Conservation (phyloP, 2,113 vertebrate species). For the Zosterops hypoxanthus region DNA sequence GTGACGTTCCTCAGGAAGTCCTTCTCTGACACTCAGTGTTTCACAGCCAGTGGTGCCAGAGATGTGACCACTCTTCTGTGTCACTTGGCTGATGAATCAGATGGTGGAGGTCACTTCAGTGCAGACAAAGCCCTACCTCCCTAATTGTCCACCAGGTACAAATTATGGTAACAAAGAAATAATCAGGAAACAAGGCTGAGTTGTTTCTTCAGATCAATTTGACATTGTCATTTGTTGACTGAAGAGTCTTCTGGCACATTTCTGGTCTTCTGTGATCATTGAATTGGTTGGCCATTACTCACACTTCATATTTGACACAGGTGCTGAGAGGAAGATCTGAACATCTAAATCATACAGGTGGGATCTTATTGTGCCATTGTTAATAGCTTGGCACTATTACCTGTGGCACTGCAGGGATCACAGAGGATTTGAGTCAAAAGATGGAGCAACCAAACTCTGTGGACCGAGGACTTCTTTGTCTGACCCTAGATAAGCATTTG, state of each 20-base stretch:
- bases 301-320: not conserved
- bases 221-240: not conserved
- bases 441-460: not conserved
- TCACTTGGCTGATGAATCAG: not conserved
- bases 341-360: not conserved
- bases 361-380: not conserved
- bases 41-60: not conserved
- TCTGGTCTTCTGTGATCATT: not conserved
- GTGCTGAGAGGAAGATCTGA: not conserved
- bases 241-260: not conserved
- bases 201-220: not conserved
- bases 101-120: not conserved
- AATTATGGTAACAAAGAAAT: not conserved
- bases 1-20: not conserved
- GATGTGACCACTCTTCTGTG: not conserved
- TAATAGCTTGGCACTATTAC: not conserved
- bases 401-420: not conserved
- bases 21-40: rapidly evolving
- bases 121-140: not conserved
- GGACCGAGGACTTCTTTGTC: not conserved
- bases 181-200: not conserved
- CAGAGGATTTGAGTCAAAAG: not conserved
- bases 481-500: not conserved
- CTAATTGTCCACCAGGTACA: not conserved
- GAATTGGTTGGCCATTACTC: not conserved